Conservation (phyloP, 2,113 vertebrate genomes). For the Mobula birostris region DNA sequence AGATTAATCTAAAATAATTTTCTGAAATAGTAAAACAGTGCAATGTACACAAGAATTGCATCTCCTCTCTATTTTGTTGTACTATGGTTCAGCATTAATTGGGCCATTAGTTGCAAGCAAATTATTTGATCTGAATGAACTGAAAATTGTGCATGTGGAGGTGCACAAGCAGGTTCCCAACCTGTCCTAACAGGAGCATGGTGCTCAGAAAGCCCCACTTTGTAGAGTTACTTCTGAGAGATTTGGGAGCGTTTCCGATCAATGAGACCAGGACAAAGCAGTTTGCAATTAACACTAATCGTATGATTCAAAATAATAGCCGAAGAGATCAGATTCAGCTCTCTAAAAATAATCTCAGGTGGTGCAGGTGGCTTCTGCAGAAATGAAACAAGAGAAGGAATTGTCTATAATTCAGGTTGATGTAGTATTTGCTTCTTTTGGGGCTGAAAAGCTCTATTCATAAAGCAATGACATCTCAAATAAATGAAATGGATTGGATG, state of each 20-base stretch:
- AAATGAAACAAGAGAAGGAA: constrained; percentile 30
- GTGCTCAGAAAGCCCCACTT: not conserved
- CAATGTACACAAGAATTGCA: no score
- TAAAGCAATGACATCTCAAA: not conserved
- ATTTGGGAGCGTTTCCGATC: not conserved
- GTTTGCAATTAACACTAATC: constrained; percentile 16
- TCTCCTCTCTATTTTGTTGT: not conserved
- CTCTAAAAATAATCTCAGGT: not conserved
- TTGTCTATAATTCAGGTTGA: constrained; percentile 15
- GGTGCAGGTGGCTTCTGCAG: constrained; percentile 1
- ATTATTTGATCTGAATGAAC: not conserved
- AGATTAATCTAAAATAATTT: not conserved
- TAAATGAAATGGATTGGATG: constrained; percentile 22
- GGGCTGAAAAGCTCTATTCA: constrained; percentile 14
- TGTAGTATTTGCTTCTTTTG: constrained; percentile 18
- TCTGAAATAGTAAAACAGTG: not conserved
- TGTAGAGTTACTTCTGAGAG: not conserved
- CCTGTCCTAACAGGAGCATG: not conserved
- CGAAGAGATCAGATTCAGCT: not conserved
- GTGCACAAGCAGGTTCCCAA: not conserved
- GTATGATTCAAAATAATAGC: not conserved
- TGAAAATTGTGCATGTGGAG: not conserved
- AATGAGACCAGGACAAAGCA: not conserved
- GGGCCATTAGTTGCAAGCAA: not conserved
- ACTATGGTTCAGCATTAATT: not conserved